Evolutionary conservation across 2,797 vertebrate genomes (phyloP).

Genomic region (Bradypus variegatus): DNA sequence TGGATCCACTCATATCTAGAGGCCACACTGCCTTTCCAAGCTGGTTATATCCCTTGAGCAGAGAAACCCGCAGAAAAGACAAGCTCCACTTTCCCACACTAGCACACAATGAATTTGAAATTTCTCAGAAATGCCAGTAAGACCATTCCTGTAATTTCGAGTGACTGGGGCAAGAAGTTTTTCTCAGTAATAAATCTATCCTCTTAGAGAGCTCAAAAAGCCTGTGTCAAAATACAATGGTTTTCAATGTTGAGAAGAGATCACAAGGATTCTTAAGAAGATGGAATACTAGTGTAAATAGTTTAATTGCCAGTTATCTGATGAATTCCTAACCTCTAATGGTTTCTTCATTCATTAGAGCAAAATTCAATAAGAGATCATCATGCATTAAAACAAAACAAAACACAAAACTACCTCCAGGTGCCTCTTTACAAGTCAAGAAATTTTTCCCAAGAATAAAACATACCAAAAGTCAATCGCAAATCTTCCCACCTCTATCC

Average conservation of each 20-base stretch:
- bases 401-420: background rate
- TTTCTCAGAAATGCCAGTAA: background rate
- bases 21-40: background rate
- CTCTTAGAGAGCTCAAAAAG: background rate
- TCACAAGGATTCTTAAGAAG: background rate
- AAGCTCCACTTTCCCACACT: background rate
- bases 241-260: background rate
- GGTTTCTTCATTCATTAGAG: background rate
- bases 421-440: background rate
- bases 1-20: accelerated
- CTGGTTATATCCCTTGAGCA: background rate
- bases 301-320: too few relatives aligned
- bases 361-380: background rate
- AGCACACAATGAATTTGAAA: too few relatives aligned
- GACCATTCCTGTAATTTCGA: background rate
- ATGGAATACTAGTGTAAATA: background rate
- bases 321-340: background rate
- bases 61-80: accelerated
- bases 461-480: background rate
- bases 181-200: background rate
- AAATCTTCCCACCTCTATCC: background rate
- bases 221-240: background rate
- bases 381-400: background rate
- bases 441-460: background rate
- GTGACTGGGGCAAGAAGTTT: background rate